Conservation (phyloP, 2,888 invertebrate genomes). For the Creontiades dilutus region DNA sequence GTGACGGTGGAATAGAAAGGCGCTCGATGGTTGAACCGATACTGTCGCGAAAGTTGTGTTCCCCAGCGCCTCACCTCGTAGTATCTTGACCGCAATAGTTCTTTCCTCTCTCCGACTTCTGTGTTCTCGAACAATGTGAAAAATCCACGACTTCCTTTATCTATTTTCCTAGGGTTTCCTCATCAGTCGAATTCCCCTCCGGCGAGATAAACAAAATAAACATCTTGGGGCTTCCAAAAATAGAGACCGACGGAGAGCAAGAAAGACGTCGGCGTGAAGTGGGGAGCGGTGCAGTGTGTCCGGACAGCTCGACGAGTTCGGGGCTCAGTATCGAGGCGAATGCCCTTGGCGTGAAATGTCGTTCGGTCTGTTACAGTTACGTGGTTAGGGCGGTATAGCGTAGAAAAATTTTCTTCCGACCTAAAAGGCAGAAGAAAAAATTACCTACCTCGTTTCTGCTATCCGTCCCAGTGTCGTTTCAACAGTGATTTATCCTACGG, state of each 20-base stretch:
- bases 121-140: conserved; percentile 11
- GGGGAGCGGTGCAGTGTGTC: conserved; percentile 50
- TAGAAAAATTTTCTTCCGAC: conserved; percentile 5
- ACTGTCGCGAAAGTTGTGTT: conserved; percentile 16
- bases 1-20: conserved; percentile 8
- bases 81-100: background rate
- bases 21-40: background rate
- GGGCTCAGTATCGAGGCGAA: conserved; percentile 61
- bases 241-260: conserved; percentile 36
- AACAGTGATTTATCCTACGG: conserved; percentile 18
- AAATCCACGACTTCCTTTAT: background rate
- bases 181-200: background rate
- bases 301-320: background rate
- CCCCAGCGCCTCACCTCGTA: background rate
- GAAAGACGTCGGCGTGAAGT: conserved; percentile 18
- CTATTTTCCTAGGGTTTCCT: conserved; percentile 20
- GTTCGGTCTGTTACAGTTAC: conserved; percentile 34
- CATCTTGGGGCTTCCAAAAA: conserved; percentile 38
- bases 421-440: background rate
- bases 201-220: conserved; percentile 59
- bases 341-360: conserved; percentile 63
- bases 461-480: background rate
- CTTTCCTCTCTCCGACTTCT: background rate
- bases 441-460: background rate
- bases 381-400: background rate